Evolutionary conservation across 2,888 invertebrate genomes (phyloP).

Genomic region (Drosophila melanocephala): DNA sequence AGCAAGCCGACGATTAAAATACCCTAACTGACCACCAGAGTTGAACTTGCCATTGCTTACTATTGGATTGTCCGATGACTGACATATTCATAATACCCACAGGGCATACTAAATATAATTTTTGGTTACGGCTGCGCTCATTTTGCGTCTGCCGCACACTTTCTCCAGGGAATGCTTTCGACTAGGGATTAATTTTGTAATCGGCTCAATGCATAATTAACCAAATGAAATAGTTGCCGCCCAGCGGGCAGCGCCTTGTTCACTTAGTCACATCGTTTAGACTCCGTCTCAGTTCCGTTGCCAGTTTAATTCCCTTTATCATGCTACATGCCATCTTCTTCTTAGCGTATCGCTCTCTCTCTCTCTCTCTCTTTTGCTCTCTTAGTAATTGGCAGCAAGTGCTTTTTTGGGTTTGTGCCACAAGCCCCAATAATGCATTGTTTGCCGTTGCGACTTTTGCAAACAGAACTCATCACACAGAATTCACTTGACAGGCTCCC

Average conservation of each 20-base stretch:
- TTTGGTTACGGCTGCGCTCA: conserved; percentile 6
- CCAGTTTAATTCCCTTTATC: conserved; percentile 1
- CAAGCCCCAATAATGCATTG: conserved; percentile 38
- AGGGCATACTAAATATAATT: conserved; percentile 3
- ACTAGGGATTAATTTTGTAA: conserved; percentile 71
- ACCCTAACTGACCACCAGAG: not conserved
- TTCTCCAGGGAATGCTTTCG: conserved; percentile 33
- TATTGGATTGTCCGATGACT: not conserved
- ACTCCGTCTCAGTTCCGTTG: conserved; percentile 4
- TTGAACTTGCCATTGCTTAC: not conserved
- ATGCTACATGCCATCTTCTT: not conserved
- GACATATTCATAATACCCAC: not conserved
- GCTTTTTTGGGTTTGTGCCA: conserved; percentile 8
- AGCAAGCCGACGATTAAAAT: not conserved
- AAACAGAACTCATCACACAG: conserved; percentile 22
- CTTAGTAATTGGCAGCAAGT: conserved; percentile 15
- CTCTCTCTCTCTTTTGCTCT: not conserved
- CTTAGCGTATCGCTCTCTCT: not conserved
- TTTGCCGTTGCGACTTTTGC: conserved; percentile 28
- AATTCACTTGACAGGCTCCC: conserved; percentile 11
- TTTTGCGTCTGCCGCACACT: not conserved
- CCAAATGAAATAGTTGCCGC: conserved; percentile 51
- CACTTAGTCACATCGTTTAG: not conserved
- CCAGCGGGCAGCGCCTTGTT: not conserved
- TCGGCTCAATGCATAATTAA: conserved; percentile 75